Base-by-base conservation (phyloP, 1,140 invertebrate species). In the Pomacea maculata region DNA sequence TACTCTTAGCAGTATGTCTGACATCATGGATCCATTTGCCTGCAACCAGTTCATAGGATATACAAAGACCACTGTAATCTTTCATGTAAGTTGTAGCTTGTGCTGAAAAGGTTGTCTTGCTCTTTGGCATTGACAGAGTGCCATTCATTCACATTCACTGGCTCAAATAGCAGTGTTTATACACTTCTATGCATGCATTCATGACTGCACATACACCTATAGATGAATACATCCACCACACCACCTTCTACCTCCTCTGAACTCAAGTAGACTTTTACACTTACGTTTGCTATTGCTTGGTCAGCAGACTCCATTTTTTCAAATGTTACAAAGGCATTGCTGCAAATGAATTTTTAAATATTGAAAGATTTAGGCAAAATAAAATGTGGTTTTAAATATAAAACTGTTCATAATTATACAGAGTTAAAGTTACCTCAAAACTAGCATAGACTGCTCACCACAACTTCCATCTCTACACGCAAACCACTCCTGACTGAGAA, bases 321-420 rank as follows among this genome's bases (percentile, higher is more conserved):
- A 93, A 98, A 99, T 9, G 97, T 97, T 12, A 99, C 94, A 92
- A 97, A 98, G 15, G 96, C 97, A 88, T 96, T 96, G 90, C 94
- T 95, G 89, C 88, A 87, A 93, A 93, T 89, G 34, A 45, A 45
- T 45, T 45, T 54, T 67, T 57, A 45, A 29, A n/a, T 57, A 65
- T 29, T 19, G 0, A 80, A 12, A 19, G 57, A 52, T 61, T 25
- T 73, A 29, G 7, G 15, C 57, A 25, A 45, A 57, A 65, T 25
- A 29, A 34, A 17, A 72, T 34, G 34, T 45, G 34, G 2, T 45
- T 45, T 45, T 45, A 45, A 45, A 45, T 4, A 45, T 45, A 45
- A 45, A 45, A 45, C 34, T 45, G 6, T 45, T 45, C 34, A 45
- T 45, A 45, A 45, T 4, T 45, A 45, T 45, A 45, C 34, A 45